Evolutionary conservation across 1,140 invertebrate genomes (phyloP).

Genomic region (Euura lappo): DNA sequence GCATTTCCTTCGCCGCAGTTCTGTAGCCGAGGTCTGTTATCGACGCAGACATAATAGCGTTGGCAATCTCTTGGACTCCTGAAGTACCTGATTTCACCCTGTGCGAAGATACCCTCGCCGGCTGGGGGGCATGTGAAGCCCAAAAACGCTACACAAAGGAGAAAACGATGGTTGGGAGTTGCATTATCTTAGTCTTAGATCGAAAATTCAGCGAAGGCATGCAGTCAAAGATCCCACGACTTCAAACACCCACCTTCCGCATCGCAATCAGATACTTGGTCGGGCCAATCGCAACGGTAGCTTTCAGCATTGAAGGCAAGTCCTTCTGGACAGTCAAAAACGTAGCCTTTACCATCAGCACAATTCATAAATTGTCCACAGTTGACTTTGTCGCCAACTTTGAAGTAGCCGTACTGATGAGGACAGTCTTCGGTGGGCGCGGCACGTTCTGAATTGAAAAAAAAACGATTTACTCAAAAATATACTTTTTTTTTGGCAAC

Average conservation of each 20-base stretch:
- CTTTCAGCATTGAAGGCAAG: slow-evolving; percentile 80
- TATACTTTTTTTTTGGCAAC: slow-evolving; percentile 7
- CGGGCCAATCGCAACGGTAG: slow-evolving; percentile 87
- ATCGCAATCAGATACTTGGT: slow-evolving; percentile 78
- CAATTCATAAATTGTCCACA: slow-evolving; percentile 89
- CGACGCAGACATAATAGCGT: slow-evolving; percentile 82
- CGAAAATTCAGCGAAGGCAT: not conserved
- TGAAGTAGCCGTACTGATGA: slow-evolving; percentile 84
- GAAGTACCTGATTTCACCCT: slow-evolving; percentile 64
- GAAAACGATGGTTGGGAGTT: not conserved
- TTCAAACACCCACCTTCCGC: slow-evolving; percentile 68
- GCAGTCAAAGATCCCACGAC: not conserved
- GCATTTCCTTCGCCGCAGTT: slow-evolving; percentile 80
- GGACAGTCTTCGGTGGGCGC: slow-evolving; percentile 81
- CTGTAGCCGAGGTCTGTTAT: slow-evolving; percentile 72
- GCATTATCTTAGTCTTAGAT: not conserved
- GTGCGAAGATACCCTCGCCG: slow-evolving; percentile 55
- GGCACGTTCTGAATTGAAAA: slow-evolving; percentile 61
- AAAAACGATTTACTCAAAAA: slow-evolving; percentile 12
- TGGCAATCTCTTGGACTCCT: slow-evolving; percentile 74
- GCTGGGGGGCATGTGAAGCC: slow-evolving; percentile 71
- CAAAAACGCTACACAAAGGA: slow-evolving; percentile 64
- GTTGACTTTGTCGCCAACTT: slow-evolving; percentile 71
- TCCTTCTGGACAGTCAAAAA: slow-evolving; percentile 80
- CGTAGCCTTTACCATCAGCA: slow-evolving; percentile 71